Evolutionary conservation across 2,888 invertebrate genomes (phyloP), one percentile per base, ranked within the genome.

Genomic region (Rhagonycha fulva): DNA sequence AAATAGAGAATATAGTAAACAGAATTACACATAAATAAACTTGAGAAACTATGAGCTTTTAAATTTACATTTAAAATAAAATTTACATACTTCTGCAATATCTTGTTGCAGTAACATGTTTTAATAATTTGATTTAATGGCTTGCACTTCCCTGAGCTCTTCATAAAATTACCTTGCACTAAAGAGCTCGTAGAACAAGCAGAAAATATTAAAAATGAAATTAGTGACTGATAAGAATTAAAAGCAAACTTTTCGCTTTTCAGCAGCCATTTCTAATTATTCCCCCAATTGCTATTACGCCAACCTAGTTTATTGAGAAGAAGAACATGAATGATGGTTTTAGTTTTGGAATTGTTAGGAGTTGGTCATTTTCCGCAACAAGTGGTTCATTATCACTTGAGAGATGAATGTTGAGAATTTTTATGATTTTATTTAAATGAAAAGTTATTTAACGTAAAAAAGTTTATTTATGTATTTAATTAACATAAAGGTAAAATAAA

Each of bases 11-110:
- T 77, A 77, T 70, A 60, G 75, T 69, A 60, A 70, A 72, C 75
- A 72, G 32, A 63, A 70, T 69, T 72, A 72, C 70, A 68, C 74
- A 74, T 77, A 77, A 77, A 76, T 75, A 77, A 77, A 77, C 75
- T 75, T 47, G 47, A 77, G 70, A 66, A 75, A 70, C 71, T 47
- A 26, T 14, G 66, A 73, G 62, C 62, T 60, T 71, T 28, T 61
- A 77, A 72, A 77, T 77, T 77, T 77, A 71, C 77, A 77, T 77
- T 71, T 74, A 71, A n/a, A 74, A 74, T 77, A 28, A 70, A 74
- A 77, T 72, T 77, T 69, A 74, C 74, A 74, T 70, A 63, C 47
- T 74, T 76, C 60, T 66, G 63, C 63, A 24, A 66, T 66, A n/a
- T 66, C 63, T 66, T 66, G 23, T 66, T 66, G 26, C 63, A 66